These are phyloP conservation scores for Ariopsis seemanni DNA, from an alignment of 2,113 vertebrate species.

Conservation along the genomic window DNA sequence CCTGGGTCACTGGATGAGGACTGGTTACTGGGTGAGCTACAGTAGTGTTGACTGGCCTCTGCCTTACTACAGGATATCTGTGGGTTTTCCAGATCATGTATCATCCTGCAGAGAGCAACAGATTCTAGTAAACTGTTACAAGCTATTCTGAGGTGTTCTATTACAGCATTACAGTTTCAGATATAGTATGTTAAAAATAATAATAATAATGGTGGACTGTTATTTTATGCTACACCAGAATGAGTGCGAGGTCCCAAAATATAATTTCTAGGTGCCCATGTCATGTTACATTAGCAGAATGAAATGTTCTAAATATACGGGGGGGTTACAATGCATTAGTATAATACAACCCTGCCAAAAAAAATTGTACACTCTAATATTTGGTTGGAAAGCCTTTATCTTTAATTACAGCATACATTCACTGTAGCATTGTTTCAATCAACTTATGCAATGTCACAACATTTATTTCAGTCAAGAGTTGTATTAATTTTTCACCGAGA, in stretches of 20 bases:
- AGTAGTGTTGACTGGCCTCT: conserved; percentile 76
- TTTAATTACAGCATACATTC: too few relatives aligned
- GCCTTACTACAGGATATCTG: conserved; percentile 66
- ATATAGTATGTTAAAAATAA: neutral
- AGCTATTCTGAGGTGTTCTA: neutral
- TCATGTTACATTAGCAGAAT: neutral
- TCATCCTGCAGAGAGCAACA: conserved; percentile 35
- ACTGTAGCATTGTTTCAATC: too few relatives aligned
- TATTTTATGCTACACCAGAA: neutral
- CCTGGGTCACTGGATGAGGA: conserved; percentile 96
- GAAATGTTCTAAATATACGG: neutral
- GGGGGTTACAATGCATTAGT: neutral
- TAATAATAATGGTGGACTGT: neutral
- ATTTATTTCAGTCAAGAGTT: too few relatives aligned
- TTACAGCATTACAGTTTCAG: neutral
- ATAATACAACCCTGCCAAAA: neutral
- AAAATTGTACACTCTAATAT: too few relatives aligned
- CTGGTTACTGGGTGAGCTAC: conserved; percentile 96
- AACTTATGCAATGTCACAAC: too few relatives aligned
- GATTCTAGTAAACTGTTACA: neutral
- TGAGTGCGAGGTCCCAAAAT: neutral
- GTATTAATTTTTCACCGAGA: too few relatives aligned
- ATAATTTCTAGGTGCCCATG: neutral
- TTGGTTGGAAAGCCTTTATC: too few relatives aligned
- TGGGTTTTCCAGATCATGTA: conserved; percentile 66